Evolutionary conservation across 1,140 invertebrate genomes (phyloP), one percentile per base, ranked within the genome.

Genomic region (Sitophilus oryzae): DNA sequence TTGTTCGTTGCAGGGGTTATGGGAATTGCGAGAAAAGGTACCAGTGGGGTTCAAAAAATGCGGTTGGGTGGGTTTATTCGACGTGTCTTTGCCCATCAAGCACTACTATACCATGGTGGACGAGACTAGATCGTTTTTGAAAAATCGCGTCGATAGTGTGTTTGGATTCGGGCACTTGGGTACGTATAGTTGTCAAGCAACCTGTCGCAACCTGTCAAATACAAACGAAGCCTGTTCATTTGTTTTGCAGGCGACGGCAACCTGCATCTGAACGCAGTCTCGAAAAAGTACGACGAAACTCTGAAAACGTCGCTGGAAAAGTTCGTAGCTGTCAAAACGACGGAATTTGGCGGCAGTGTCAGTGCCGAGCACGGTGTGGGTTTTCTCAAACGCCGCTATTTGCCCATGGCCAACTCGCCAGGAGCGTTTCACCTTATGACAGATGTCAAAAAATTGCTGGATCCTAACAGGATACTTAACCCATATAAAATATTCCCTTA

Each of bases 321-420:
- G 0, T 94, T 84, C 66, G 77, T 98, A 22, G 97, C 86, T 67
- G 88, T 96, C 68, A 88, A 86, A 74, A 84, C 90, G 0, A 74
- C 82, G 0, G 78, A 85, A 55, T 64, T 85, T 18, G 80, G 79
- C 3, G 95, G 95, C 10, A 96, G 93, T 63, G 83, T 98, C 6
- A 95, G 91, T 70, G 93, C 94, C 1, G 95, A 98, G 72, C 95
- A 98, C 73, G 95, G 95, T 0, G 82, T 98, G 14, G 96, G 93
- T 1, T 88, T 93, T 62, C 81, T 88, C 30, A 98, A 98, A 68
- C 81, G 83, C 18, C 78, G 91, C 52, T 94, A 85, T 73, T 79
- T 98, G 10, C 79, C 84, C 52, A 85, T 86, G 69, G 88, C 86
- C 25, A 96, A 95, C 75, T 79, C 82, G 22, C 40, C 74, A 6